Conservation (phyloP, 2,888 invertebrate genomes). For the Trachelus tabidus region DNA sequence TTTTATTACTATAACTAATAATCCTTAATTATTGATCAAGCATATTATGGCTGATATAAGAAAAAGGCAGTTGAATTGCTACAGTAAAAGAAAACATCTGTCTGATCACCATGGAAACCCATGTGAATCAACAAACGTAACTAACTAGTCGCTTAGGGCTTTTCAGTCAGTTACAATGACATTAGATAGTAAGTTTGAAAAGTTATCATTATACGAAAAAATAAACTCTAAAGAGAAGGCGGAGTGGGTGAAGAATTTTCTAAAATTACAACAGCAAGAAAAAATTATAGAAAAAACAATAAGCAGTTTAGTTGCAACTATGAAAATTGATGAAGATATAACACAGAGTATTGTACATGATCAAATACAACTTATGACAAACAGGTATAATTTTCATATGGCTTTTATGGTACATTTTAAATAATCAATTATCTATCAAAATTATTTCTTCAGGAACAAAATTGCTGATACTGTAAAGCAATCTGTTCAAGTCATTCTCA, state of each 20-base stretch:
- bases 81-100: background rate
- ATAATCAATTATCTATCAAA: conserved; percentile 7
- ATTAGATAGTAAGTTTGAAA: background rate
- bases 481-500: conserved; percentile 34
- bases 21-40: background rate
- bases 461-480: conserved; percentile 27
- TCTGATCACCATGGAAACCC: background rate
- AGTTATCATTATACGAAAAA: background rate
- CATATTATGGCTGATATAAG: background rate
- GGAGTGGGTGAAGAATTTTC: conserved; percentile 41
- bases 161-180: background rate
- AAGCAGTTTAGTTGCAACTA: conserved; percentile 39
- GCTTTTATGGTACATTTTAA: conserved; percentile 16
- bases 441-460: conserved; percentile 30
- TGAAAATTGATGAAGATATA: conserved; percentile 47
- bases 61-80: background rate
- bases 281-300: conserved; percentile 50
- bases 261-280: conserved; percentile 55
- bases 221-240: conserved; percentile 21
- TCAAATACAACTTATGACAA: conserved; percentile 28
- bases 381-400: conserved; percentile 41
- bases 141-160: background rate
- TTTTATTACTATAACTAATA: background rate
- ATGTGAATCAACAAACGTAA: background rate
- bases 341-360: conserved; percentile 40